Evolutionary conservation across 1,140 invertebrate genomes (phyloP), one percentile per base, ranked within the genome.

Genomic region (Cecropterus lyciades): DNA sequence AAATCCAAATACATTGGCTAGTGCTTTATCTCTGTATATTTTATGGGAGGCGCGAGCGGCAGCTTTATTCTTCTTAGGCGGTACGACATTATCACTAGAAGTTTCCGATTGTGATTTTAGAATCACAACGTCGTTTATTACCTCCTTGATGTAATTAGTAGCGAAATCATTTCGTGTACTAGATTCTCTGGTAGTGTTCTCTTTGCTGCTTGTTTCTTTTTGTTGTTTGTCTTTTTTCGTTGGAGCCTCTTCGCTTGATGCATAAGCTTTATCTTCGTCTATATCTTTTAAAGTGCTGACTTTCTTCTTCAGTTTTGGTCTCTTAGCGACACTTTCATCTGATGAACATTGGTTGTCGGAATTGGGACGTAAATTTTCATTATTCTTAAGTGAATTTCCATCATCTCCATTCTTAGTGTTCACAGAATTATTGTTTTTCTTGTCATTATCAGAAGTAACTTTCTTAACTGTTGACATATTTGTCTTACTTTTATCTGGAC

Each of bases 1-100:
- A 79, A 82, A 83, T 85, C 88, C 88, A 80, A 91, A 85, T 13
- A 87, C 63, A 75, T 84, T 81, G 11, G 79, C 75, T 72, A 89
- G 69, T 14, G 70, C 73, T 59, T 77, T 82, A n/a, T 86, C 69
- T 49, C 74, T 82, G 20, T 78, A 67, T 33, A 53, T 17, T 65
- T 79, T 79, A 45, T 55, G 16, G 9, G 24, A 37, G 42, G 20
- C 11, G 17, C 17, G 42, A n/a, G n/a, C 46, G 16, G 46, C n/a
- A 24, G 65, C 14, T 52, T 53, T 49, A 24, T 72, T 62, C 14
- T 56, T 65, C 51, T 60, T 57, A 60, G 49, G 43, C 37, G 17
- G 14, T 0, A n/a, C 14, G 10, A 46, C 20, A 46, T 59, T 40
- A 51, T 71, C 71, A 65, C 69, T 73, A 7, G 67, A 65, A 42